These are phyloP conservation scores for Gorsachius goisagi DNA, from an alignment of 2,113 vertebrate genomes.

Conservation along the genomic window DNA sequence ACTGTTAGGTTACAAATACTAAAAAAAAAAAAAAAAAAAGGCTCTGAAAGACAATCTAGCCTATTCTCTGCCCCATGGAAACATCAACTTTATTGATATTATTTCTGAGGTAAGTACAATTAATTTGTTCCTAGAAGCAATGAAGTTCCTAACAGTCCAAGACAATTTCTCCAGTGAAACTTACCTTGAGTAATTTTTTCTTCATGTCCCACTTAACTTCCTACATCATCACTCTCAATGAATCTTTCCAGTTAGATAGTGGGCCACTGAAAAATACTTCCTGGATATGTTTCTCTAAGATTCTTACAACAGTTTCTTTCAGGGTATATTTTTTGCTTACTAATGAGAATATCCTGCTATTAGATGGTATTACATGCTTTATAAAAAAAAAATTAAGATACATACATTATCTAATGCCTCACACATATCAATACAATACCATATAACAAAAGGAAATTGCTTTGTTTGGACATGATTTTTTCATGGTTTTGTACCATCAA, in stretches of 20 bases:
- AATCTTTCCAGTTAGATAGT: background rate
- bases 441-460: background rate
- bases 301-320: background rate
- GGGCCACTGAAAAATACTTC: background rate
- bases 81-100: background rate
- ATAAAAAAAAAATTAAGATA: background rate
- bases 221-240: background rate
- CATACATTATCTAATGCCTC: background rate
- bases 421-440: background rate
- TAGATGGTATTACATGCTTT: background rate
- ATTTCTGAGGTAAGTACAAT: background rate
- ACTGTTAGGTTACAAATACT: background rate
- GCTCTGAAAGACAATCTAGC: background rate
- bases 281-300: background rate
- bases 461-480: background rate
- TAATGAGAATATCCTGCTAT: background rate
- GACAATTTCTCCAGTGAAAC: background rate
- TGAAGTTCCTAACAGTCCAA: background rate
- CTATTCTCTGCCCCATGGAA: background rate
- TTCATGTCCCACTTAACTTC: background rate
- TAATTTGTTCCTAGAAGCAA: background rate
- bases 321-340: background rate
- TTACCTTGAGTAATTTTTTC: background rate
- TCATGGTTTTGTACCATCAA: background rate
- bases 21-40: background rate